phyloP scores from a whole-genome alignment of 1,140 invertebrate genomes.

The Brevipalpus yothersi region DNA sequence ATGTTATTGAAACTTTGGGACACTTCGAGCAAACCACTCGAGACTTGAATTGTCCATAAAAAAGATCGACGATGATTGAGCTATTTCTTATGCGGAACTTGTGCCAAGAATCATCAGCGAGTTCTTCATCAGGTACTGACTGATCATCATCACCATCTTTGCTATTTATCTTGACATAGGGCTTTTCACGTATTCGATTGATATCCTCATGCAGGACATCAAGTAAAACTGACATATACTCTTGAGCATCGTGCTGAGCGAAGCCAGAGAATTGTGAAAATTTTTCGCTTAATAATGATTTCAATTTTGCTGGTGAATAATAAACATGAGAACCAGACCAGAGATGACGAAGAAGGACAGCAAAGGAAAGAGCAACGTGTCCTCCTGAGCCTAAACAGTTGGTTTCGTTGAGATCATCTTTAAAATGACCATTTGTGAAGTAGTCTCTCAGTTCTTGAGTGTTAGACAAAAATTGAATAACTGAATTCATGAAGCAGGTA shows the following conservation, averaged over 20 bases:
- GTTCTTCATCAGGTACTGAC: background rate
- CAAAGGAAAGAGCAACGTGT: conserved; percentile 22
- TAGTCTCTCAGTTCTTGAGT: conserved; percentile 18
- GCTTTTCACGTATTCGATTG: conserved; percentile 16
- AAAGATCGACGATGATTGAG: conserved; percentile 19
- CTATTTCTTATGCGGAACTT: conserved; percentile 17
- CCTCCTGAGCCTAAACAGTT: conserved; percentile 22
- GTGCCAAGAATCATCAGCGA: conserved; percentile 18
- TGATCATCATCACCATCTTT: conserved; percentile 12
- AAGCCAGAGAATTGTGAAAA: conserved; percentile 26
- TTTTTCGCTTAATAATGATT: conserved; percentile 25
- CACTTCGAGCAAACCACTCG: conserved; percentile 26
- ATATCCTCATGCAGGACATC: conserved; percentile 29
- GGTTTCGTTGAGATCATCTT: conserved; percentile 19
- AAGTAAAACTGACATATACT: conserved; percentile 29
- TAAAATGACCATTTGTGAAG: conserved; percentile 15
- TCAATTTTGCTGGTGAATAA: conserved; percentile 22
- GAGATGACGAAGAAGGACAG: conserved; percentile 19
- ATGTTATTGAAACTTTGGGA: conserved; percentile 26
- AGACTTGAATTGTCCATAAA: conserved; percentile 26
- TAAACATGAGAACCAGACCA: conserved; percentile 21
- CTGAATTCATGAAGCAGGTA: conserved; percentile 24
- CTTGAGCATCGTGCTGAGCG: conserved; percentile 31
- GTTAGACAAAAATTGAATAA: conserved; percentile 24
- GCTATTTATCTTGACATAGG: conserved; percentile 12